Evolutionary conservation across 1,140 invertebrate species (phyloP).

Genomic region (Proctacanthus coquilletti): DNA sequence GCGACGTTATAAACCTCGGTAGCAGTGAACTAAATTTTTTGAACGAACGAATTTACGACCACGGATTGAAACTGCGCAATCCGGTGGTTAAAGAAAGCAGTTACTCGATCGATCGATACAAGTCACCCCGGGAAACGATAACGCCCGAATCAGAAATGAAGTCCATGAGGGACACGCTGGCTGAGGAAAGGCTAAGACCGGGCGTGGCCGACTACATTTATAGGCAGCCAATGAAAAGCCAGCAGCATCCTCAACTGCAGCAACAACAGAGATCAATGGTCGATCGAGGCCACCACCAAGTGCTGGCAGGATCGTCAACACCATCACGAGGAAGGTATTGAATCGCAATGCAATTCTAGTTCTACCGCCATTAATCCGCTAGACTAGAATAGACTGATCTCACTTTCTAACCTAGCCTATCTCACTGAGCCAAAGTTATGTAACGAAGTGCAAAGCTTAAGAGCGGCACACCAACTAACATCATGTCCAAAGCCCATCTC

Average conservation of each 20-base stretch:
- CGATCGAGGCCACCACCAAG: not conserved
- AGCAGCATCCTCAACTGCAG: conserved; percentile 1
- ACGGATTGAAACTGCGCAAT: too few relatives aligned
- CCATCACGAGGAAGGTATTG: conserved; percentile 4
- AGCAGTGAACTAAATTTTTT: conserved; percentile 27
- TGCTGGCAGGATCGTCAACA: not conserved
- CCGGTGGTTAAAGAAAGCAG: too few relatives aligned
- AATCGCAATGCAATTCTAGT: not conserved
- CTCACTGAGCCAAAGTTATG: too few relatives aligned
- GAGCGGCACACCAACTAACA: too few relatives aligned
- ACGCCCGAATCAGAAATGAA: conserved; percentile 10
- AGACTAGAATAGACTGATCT: not conserved
- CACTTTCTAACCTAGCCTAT: not conserved
- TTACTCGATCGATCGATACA: not conserved
- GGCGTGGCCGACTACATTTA: conserved; percentile 9
- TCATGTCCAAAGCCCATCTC: too few relatives aligned
- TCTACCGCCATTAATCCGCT: not conserved
- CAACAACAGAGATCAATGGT: not conserved
- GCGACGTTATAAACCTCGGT: conserved; percentile 24
- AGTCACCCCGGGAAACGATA: conserved; percentile 12
- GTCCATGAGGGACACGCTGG: not conserved
- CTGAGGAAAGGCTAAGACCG: conserved; percentile 11
- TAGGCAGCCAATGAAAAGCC: conserved; percentile 2
- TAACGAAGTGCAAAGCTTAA: too few relatives aligned
- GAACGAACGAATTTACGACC: conserved; percentile 24